Evolutionary conservation across 2,888 invertebrate species (phyloP).

Genomic region (Lithosia quadra): DNA sequence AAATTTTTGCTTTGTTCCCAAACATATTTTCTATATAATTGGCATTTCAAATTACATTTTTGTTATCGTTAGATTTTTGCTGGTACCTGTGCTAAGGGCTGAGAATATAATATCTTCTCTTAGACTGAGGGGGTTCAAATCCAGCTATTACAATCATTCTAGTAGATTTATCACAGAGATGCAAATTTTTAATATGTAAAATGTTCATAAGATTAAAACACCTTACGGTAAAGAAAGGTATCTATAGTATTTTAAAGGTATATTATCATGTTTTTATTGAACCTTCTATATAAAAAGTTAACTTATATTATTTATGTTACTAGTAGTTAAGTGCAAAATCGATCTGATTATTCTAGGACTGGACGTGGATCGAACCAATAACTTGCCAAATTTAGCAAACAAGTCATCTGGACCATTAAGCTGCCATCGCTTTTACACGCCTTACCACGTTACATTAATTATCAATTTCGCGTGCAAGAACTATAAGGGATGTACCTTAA

Average conservation of each 20-base stretch:
- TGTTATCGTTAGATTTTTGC: no score
- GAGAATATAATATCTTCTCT: background rate
- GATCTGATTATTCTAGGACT: background rate
- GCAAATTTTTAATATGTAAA: background rate
- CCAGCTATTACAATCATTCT: background rate
- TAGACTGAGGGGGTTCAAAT: background rate
- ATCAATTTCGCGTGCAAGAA: background rate
- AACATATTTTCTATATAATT: background rate
- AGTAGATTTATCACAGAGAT: background rate
- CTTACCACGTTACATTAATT: background rate
- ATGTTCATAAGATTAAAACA: background rate
- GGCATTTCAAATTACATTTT: background rate
- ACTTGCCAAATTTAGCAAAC: background rate
- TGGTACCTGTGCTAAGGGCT: no score
- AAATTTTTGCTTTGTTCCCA: background rate
- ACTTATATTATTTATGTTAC: no score
- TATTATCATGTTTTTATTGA: no score
- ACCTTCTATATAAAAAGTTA: no score
- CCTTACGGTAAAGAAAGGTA: background rate
- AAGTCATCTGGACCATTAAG: no score
- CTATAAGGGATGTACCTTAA: constrained; percentile 18
- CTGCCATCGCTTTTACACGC: background rate
- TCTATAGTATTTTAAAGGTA: background rate
- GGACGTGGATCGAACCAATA: no score
- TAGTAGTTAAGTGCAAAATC: background rate